Evolutionary conservation across 2,888 invertebrate genomes (phyloP).

Genomic region (Amaurobius ferox): DNA sequence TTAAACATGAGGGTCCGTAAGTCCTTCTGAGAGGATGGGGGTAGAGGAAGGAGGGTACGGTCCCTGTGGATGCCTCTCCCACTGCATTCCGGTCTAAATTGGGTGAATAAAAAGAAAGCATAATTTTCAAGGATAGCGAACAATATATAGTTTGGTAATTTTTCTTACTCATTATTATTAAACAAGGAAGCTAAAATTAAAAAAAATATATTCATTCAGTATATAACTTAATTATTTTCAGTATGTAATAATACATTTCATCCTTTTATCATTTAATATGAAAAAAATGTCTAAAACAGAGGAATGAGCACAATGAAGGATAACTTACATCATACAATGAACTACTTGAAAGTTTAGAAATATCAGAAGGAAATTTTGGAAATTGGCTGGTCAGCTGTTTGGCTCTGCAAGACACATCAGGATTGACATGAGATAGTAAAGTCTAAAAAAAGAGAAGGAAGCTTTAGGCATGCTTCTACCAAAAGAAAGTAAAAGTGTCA

Average conservation of each 20-base stretch:
- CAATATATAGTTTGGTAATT: not conserved
- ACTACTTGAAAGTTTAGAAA: conserved; percentile 83
- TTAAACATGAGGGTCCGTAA: too few species aligned
- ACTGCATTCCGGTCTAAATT: too few species aligned
- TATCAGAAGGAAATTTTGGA: conserved; percentile 84
- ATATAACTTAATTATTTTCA: too few species aligned
- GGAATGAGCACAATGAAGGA: not conserved
- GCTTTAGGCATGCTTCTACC: not conserved
- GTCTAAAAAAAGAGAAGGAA: conserved; percentile 78
- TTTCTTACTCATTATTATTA: not conserved
- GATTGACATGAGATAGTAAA: conserved; percentile 85
- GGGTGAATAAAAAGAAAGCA: too few species aligned
- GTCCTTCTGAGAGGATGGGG: too few species aligned
- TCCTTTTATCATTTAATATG: too few species aligned
- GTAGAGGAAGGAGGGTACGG: too few species aligned
- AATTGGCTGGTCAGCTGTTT: conserved; percentile 84
- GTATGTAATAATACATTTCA: too few species aligned
- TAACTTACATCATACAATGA: conserved; percentile 50
- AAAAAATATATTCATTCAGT: too few species aligned
- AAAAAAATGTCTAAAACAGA: not conserved
- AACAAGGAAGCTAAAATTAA: not conserved
- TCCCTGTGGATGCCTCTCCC: too few species aligned
- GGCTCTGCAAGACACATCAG: conserved; percentile 85
- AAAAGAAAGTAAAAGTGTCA: not conserved
- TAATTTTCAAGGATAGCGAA: too few species aligned